Conservation (phyloP, 2,113 vertebrate genomes). For the Eupsittula cactorum region DNA sequence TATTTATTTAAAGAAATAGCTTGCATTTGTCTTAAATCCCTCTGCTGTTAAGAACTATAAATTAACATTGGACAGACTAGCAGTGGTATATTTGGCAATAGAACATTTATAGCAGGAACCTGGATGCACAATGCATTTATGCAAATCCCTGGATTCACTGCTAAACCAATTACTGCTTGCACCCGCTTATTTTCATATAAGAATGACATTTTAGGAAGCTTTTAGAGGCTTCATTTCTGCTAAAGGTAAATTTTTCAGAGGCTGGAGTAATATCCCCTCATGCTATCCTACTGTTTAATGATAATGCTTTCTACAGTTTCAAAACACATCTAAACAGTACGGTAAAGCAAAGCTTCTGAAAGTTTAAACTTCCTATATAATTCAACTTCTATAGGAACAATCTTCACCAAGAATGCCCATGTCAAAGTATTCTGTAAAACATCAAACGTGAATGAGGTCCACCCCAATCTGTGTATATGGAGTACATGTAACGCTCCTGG, state of each 20-base stretch:
- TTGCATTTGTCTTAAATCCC: background rate
- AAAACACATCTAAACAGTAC: background rate
- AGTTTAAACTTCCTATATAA: background rate
- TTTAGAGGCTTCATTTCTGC: background rate
- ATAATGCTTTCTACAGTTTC: background rate
- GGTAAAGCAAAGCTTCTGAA: background rate
- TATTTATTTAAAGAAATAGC: background rate
- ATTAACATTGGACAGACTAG: background rate
- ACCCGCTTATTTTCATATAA: too few species aligned
- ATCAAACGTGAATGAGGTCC: background rate
- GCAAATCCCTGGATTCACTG: background rate
- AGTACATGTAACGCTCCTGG: accelerated
- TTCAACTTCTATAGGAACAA: background rate
- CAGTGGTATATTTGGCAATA: background rate
- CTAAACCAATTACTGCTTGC: background rate
- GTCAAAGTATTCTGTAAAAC: too few species aligned
- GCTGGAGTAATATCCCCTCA: background rate
- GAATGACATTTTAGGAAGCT: background rate
- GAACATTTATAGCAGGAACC: background rate
- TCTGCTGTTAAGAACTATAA: background rate
- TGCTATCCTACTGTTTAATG: too few species aligned
- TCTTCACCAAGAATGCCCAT: too few species aligned
- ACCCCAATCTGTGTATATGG: accelerated
- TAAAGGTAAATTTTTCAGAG: background rate
- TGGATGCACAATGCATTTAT: background rate